A percentile compares a stretch with the other conserved stretches of the same genome.
Conservation (phyloP, 2,113 vertebrate genomes). For the Orientallactaga bullata region DNA sequence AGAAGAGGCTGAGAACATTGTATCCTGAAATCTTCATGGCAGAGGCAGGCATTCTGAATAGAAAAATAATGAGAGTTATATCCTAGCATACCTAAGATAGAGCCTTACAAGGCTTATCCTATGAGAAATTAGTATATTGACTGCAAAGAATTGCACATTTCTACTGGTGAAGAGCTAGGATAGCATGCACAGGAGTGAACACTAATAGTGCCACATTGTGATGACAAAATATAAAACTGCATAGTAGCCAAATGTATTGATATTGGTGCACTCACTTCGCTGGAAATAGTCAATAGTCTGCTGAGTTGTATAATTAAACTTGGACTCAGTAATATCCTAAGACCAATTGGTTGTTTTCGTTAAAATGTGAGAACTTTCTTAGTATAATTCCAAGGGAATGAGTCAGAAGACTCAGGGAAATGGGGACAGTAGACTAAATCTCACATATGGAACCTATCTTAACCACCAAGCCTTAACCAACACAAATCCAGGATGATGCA, state of each 20-base stretch:
- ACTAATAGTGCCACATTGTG: neutral
- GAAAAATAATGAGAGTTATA: neutral
- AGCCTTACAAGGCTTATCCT: neutral
- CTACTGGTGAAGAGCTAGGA: neutral
- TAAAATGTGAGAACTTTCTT: conserved; percentile 14
- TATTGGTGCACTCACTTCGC: neutral
- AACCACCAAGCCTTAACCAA: too few relatives aligned
- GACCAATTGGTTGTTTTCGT: neutral
- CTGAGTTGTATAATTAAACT: conserved; percentile 14
- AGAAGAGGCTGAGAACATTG: neutral
- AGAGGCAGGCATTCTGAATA: neutral
- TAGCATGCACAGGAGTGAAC: neutral
- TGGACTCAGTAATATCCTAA: neutral
- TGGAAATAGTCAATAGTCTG: neutral
- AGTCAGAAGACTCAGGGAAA: too few relatives aligned
- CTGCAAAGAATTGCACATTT: neutral
- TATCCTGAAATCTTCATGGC: neutral
- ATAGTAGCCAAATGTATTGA: neutral
- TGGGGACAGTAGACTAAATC: neutral
- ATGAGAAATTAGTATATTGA: neutral
- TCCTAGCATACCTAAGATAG: neutral
- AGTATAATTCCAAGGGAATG: neutral
- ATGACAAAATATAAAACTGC: neutral
- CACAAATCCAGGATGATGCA: neutral
- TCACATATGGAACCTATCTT: neutral